Percentiles rank a stretch among this genome's conserved stretches.
Conservation (phyloP, 1,140 invertebrate genomes). For the Diorhabda elongata region DNA sequence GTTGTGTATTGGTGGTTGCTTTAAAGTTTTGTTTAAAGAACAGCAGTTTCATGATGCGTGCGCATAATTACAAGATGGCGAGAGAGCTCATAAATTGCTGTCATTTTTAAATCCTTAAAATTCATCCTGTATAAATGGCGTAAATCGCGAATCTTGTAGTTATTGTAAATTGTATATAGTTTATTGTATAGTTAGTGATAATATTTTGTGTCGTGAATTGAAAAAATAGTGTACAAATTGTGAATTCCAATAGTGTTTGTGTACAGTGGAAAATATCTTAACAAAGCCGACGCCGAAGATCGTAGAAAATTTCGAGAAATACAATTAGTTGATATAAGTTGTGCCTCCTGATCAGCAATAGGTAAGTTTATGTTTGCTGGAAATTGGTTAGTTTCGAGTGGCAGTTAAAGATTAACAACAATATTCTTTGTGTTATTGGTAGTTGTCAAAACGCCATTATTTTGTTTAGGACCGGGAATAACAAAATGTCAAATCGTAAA, state of each 20-base stretch:
- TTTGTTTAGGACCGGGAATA: constrained; percentile 44
- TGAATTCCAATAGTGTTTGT: constrained; percentile 45
- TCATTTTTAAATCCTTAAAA: constrained; percentile 47
- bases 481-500: constrained; percentile 45
- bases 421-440: constrained; percentile 42
- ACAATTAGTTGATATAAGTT: constrained; percentile 38
- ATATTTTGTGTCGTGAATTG: constrained; percentile 48
- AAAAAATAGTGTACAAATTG: constrained; percentile 41
- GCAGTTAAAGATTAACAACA: constrained; percentile 13
- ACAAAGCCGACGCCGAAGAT: constrained; percentile 45
- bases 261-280: constrained; percentile 40
- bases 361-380: constrained; percentile 30
- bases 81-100: constrained; percentile 41
- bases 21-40: neutral
- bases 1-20: neutral
- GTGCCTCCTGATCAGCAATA: constrained; percentile 30
- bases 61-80: constrained; percentile 45
- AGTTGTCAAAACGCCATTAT: constrained; percentile 44
- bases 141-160: constrained; percentile 41
- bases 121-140: constrained; percentile 47
- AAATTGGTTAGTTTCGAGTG: constrained; percentile 18
- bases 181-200: constrained; percentile 50
- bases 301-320: constrained; percentile 38
- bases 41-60: constrained; percentile 33
- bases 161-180: constrained; percentile 50